Base-by-base conservation (phyloP, 2,113 vertebrate species). In the Glareola pratincola region DNA sequence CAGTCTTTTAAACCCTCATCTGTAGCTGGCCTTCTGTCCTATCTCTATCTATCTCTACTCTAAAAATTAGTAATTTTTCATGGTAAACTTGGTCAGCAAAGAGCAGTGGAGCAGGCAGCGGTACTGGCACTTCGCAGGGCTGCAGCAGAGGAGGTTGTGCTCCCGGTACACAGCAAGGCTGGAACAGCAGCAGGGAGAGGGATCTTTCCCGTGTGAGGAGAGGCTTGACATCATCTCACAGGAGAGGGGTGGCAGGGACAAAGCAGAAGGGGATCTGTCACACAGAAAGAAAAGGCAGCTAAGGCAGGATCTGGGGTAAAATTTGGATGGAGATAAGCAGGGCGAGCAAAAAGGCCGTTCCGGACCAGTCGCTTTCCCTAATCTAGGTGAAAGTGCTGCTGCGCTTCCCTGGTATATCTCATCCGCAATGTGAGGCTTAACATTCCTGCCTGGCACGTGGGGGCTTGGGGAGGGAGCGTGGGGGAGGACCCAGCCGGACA, bases 371-470 rank as follows among this genome's bases (percentile, higher is more conserved):
- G 37, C 75, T 89, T 76, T 92, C 51, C 84, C 86, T 92, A 17
- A 60, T 84, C 30, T 79, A 57, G 90, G 94, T 78, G 47, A 75
- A 96, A 97, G 94, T 91, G 63, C 47, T 30, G 71, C 86, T 59
- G 83, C 21, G 54, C 95, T 96, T 88, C 91, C 85, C 94, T 23
- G 77, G 17, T 59, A 21, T 57, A 89, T 94, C 93, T 92, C 87
- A 72, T 47, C 86, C 21, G 85, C 74, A 34, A 8, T 69, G 88
- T 9, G 47, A 72, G 92, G 94, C 92, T 98, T 96, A 97, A 97
- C 91, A 97, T 98, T 97, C 97, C 97, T 95, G 92, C 92, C 79
- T 22, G 95, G 94, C 96, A 96, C 93, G 81, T 97, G 95, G 95
- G 95, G 94, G 57, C 57, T 17, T 41, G 92, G 91, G 81, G 75